A percentile compares a stretch with the other conserved stretches of the same genome.
These are phyloP conservation scores for Calcarius lapponicus DNA, from an alignment of 2,797 vertebrate species.

Conservation along the genomic window DNA sequence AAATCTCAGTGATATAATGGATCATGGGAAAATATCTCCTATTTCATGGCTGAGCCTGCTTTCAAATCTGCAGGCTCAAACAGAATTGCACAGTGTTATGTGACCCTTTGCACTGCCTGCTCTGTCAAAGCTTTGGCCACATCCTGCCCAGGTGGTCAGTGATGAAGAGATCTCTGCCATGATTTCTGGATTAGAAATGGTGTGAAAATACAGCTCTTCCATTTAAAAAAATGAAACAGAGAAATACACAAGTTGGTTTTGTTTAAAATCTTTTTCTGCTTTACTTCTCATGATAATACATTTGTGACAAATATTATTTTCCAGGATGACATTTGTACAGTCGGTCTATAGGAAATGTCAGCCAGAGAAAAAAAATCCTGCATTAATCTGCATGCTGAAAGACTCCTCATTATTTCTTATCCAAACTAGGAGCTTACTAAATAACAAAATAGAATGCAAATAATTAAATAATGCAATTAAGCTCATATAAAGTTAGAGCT, in stretches of 20 bases:
- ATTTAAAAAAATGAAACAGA: not conserved
- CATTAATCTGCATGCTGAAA: conserved; percentile 66
- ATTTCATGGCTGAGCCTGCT: conserved; percentile 60
- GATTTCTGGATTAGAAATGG: not conserved
- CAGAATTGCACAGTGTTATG: conserved; percentile 56
- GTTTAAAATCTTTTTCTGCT: conserved; percentile 32
- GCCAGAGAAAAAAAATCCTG: conserved; percentile 13
- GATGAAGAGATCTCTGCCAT: not conserved
- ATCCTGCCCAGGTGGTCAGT: conserved; percentile 21
- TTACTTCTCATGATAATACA: conserved; percentile 40
- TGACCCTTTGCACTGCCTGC: conserved; percentile 53
- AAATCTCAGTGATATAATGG: conserved; percentile 56
- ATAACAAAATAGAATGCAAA: conserved; percentile 48
- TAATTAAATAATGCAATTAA: conserved; percentile 66
- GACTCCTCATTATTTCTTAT: conserved; percentile 69
- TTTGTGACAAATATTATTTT: conserved; percentile 62
- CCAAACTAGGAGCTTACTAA: conserved; percentile 49
- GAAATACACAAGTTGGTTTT: conserved; percentile 37
- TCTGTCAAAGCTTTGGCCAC: conserved; percentile 37
- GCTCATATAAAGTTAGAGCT: conserved; percentile 38
- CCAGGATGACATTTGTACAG: conserved; percentile 53
- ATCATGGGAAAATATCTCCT: conserved; percentile 48
- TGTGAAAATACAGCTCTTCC: not conserved
- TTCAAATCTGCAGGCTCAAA: conserved; percentile 72
- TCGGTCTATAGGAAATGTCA: conserved; percentile 64